Conservation (phyloP, 1,140 invertebrate genomes). For the Saccostrea echinata region DNA sequence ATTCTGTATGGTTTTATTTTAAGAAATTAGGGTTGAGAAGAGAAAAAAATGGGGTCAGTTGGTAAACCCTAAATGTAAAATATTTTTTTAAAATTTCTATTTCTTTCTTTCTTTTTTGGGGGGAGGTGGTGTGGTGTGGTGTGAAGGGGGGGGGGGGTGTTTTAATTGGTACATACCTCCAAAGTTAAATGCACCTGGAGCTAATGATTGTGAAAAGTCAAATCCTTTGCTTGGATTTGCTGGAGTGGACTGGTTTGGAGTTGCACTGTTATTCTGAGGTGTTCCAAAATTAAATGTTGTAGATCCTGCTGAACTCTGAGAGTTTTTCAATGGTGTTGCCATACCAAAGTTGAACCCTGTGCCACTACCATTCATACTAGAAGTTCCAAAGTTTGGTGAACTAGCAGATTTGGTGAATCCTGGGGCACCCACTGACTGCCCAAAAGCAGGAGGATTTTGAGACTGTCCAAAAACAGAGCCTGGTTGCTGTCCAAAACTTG, state of each 20-base stretch:
- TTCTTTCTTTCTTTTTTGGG: too few species aligned
- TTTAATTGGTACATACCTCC: not conserved
- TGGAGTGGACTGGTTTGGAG: slow-evolving; percentile 5
- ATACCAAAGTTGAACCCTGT: not conserved
- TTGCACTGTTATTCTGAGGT: slow-evolving; percentile 17
- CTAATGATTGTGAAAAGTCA: slow-evolving; percentile 19
- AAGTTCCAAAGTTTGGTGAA: not conserved
- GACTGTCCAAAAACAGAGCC: not conserved
- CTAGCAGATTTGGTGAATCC: slow-evolving; percentile 5
- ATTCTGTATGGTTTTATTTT: too few species aligned
- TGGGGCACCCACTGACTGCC: not conserved
- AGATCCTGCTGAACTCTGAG: not conserved
- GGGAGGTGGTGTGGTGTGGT: too few species aligned
- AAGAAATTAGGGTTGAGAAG: too few species aligned
- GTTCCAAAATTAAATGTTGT: slow-evolving; percentile 9
- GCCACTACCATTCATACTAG: not conserved
- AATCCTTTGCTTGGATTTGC: not conserved
- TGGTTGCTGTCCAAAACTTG: slow-evolving; percentile 1
- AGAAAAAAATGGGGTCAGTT: too few species aligned
- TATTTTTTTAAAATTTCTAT: too few species aligned
- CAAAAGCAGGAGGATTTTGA: slow-evolving; percentile 11
- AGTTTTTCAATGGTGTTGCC: slow-evolving; percentile 4
- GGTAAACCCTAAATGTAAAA: too few species aligned
- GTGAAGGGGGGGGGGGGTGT: too few species aligned
- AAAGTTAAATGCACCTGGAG: not conserved